phyloP scores from a whole-genome alignment of 2,113 vertebrate genomes.

The Numenius arquata region DNA sequence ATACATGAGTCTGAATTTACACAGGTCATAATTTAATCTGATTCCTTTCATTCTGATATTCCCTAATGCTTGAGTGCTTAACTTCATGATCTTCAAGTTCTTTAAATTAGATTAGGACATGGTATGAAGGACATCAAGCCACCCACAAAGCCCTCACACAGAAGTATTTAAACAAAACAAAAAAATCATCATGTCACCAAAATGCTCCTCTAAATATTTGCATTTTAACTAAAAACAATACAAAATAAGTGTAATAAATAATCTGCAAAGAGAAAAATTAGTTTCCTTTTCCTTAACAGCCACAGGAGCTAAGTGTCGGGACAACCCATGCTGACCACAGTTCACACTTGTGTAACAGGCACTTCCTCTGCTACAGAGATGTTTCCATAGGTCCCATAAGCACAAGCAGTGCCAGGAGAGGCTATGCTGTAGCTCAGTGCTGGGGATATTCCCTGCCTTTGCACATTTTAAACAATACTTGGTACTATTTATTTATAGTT shows the following conservation, averaged over 20 bases:
- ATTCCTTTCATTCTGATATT: not conserved
- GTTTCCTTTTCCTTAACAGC: not conserved
- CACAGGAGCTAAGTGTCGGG: not conserved
- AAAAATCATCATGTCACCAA: not conserved
- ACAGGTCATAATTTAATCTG: not conserved
- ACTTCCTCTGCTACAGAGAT: not conserved
- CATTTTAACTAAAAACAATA: not conserved
- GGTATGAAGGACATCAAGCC: not conserved
- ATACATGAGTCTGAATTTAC: not conserved
- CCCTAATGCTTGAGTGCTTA: not conserved
- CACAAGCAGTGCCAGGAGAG: not conserved
- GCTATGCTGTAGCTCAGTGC: not conserved
- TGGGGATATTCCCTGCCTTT: not conserved
- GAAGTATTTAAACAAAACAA: not conserved
- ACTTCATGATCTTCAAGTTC: not conserved
- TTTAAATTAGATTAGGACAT: not conserved
- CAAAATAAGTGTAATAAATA: not conserved
- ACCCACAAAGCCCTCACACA: not conserved
- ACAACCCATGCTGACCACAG: not conserved
- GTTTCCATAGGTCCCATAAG: not conserved
- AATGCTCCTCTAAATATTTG: not conserved
- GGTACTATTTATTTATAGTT: not conserved
- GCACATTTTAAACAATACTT: not conserved
- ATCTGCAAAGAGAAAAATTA: rapidly evolving
- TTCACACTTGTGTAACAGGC: rapidly evolving